Percentiles rank a stretch among this genome's conserved stretches.
These are phyloP conservation scores for Ametastegia equiseti DNA, from an alignment of 2,888 invertebrate species.

Conservation along the genomic window DNA sequence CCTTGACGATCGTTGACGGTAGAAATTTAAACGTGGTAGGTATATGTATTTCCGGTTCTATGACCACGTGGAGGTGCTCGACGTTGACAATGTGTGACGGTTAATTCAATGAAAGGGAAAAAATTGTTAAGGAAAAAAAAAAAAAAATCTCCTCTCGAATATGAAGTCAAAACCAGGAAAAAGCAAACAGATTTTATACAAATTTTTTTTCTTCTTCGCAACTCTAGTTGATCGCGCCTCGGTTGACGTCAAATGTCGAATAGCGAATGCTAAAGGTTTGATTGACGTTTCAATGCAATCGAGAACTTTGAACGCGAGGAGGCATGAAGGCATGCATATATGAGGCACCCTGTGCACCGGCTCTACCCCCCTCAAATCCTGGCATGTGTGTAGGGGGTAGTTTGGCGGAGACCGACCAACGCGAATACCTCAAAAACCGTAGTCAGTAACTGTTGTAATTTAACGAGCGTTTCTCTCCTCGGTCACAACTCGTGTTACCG, in stretches of 20 bases:
- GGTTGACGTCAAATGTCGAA: slow-evolving; percentile 55
- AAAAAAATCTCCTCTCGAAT: slow-evolving; percentile 63
- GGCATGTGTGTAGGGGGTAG: slow-evolving; percentile 41
- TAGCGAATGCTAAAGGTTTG: slow-evolving; percentile 56
- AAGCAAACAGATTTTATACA: slow-evolving; percentile 63
- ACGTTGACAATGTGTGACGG: slow-evolving; percentile 69
- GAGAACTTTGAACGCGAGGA: slow-evolving; percentile 27
- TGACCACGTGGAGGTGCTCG: slow-evolving; percentile 49
- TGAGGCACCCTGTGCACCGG: slow-evolving; percentile 51
- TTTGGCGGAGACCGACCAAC: slow-evolving; percentile 20
- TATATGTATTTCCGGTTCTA: slow-evolving; percentile 48
- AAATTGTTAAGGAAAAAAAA: slow-evolving; percentile 16
- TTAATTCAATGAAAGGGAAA: slow-evolving; percentile 56
- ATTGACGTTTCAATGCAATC: slow-evolving; percentile 68
- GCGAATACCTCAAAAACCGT: slow-evolving; percentile 56
- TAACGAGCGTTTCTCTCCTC: slow-evolving; percentile 64
- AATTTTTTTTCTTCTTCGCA: slow-evolving; percentile 42
- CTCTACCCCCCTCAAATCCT: slow-evolving; percentile 50
- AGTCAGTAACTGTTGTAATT: slow-evolving; percentile 67
- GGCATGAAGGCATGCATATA: slow-evolving; percentile 68
- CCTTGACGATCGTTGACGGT: slow-evolving; percentile 43
- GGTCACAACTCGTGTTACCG: slow-evolving; percentile 48
- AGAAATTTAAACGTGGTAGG: slow-evolving; percentile 48
- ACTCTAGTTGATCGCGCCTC: slow-evolving; percentile 57
- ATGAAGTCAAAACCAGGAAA: slow-evolving; percentile 66